A percentile compares a stretch with the other conserved stretches of the same genome.
phyloP scores from a whole-genome alignment of 2,888 invertebrate genomes.

The Caenorhabditis doughertyi region DNA sequence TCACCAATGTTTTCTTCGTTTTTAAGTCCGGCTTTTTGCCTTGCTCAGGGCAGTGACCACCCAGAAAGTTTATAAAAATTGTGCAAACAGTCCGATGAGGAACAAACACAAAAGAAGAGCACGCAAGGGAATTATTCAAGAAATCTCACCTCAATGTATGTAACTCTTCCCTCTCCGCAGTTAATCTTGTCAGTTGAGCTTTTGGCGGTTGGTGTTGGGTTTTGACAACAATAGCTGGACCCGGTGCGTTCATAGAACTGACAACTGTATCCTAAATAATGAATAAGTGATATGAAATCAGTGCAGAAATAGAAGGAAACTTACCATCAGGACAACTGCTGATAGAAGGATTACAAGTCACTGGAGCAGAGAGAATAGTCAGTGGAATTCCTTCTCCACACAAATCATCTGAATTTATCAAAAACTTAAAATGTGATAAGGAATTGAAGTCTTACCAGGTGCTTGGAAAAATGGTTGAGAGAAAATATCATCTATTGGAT shows the following conservation, averaged over 20 bases:
- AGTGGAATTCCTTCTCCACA: constrained; percentile 81
- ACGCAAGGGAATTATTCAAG: background rate
- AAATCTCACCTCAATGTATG: constrained; percentile 76
- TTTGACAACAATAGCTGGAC: constrained; percentile 81
- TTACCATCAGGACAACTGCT: constrained; percentile 82
- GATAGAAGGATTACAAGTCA: constrained; percentile 81
- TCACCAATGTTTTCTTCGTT: constrained; percentile 19
- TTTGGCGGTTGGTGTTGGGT: constrained; percentile 63
- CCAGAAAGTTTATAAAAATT: constrained; percentile 59
- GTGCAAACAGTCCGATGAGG: constrained; percentile 37
- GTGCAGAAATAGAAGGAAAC: background rate
- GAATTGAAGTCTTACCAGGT: constrained; percentile 68
- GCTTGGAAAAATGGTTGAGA: constrained; percentile 81
- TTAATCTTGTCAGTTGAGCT: constrained; percentile 64
- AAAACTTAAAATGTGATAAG: too few relatives aligned
- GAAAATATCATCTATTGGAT: constrained; percentile 74
- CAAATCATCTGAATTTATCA: constrained; percentile 80
- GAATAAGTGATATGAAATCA: background rate
- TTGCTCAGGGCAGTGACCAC: constrained; percentile 34
- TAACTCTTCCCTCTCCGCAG: constrained; percentile 79
- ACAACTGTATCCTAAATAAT: constrained; percentile 78
- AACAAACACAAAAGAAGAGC: constrained; percentile 30
- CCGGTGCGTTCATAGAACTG: constrained; percentile 81
- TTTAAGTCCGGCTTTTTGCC: constrained; percentile 47
- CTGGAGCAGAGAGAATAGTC: constrained; percentile 81